A percentile compares a stretch with the other conserved stretches of the same genome.
Evolutionary conservation across 2,113 vertebrate genomes (phyloP).

Genomic region (Colistium nudipinnis): DNA sequence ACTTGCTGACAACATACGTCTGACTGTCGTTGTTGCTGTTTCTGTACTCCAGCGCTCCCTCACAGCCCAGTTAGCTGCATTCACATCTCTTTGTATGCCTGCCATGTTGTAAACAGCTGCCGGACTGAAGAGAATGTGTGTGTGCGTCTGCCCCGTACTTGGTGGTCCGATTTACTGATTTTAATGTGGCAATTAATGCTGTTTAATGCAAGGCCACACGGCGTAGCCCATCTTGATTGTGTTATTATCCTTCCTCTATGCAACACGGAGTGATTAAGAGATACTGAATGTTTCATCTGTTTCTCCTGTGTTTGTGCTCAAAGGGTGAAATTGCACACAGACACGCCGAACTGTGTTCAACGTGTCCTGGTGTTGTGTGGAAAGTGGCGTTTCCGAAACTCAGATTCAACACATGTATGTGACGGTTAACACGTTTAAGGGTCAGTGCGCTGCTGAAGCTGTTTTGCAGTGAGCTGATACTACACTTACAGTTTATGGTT

Average conservation of each 20-base stretch:
- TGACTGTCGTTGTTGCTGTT: too few relatives aligned
- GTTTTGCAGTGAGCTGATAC: not conserved
- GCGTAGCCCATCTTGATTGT: constrained; percentile 6
- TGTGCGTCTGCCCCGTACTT: too few relatives aligned
- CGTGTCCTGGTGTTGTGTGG: not conserved
- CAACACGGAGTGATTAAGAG: constrained; percentile 51
- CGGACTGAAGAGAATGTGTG: too few relatives aligned
- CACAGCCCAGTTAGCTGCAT: not conserved
- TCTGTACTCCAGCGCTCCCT: not conserved
- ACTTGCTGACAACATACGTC: too few relatives aligned
- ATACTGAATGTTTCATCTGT: constrained; percentile 48
- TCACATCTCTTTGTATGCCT: not conserved
- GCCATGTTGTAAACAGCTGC: not conserved
- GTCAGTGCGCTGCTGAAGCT: not conserved
- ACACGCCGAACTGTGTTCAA: not conserved
- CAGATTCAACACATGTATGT: not conserved
- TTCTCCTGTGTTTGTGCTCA: not conserved
- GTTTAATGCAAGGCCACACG: constrained; percentile 9
- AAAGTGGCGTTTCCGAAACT: not conserved
- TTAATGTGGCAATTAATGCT: not conserved
- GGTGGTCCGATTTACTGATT: too few relatives aligned
- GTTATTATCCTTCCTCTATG: constrained; percentile 1
- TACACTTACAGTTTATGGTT: not conserved
- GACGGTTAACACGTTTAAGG: not conserved
- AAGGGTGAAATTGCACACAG: not conserved